Conservation (phyloP, 2,113 vertebrate genomes). For the Dipodomys ordii region DNA sequence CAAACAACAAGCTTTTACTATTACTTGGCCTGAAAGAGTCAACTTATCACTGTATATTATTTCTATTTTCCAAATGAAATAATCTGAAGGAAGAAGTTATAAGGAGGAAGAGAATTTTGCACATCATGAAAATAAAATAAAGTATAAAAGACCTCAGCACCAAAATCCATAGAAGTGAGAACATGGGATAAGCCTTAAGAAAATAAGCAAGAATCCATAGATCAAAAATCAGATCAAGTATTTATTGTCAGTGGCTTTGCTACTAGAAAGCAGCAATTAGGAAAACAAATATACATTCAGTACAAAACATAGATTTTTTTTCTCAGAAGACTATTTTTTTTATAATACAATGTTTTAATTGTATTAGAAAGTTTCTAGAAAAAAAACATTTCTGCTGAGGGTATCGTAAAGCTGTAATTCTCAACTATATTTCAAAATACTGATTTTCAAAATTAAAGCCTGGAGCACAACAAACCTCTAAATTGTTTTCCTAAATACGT, state of each 20-base stretch:
- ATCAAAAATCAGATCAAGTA: background rate
- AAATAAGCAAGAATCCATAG: constrained; percentile 20
- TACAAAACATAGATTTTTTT: background rate
- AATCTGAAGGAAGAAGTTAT: constrained; percentile 15
- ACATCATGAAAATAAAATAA: constrained; percentile 54
- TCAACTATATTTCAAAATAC: constrained; percentile 21
- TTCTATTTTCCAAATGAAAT: constrained; percentile 59
- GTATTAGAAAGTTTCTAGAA: constrained; percentile 28
- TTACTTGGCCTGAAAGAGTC: background rate
- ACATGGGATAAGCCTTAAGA: background rate
- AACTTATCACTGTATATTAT: background rate
- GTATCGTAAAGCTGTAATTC: background rate
- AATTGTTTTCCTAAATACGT: constrained; percentile 6
- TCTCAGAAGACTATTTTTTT: background rate
- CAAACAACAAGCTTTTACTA: background rate
- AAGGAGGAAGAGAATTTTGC: background rate
- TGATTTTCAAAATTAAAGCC: constrained; percentile 32
- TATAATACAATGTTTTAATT: constrained; percentile 25
- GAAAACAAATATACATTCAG: constrained; percentile 17
- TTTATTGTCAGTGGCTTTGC: background rate
- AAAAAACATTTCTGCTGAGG: constrained; percentile 44
- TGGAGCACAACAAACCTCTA: background rate
- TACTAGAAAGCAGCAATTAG: constrained; percentile 23
- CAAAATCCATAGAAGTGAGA: constrained; percentile 44
- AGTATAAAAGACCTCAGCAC: background rate